These are phyloP conservation scores for Arge pagana DNA, from an alignment of 2,888 invertebrate genomes.

Conservation along the genomic window DNA sequence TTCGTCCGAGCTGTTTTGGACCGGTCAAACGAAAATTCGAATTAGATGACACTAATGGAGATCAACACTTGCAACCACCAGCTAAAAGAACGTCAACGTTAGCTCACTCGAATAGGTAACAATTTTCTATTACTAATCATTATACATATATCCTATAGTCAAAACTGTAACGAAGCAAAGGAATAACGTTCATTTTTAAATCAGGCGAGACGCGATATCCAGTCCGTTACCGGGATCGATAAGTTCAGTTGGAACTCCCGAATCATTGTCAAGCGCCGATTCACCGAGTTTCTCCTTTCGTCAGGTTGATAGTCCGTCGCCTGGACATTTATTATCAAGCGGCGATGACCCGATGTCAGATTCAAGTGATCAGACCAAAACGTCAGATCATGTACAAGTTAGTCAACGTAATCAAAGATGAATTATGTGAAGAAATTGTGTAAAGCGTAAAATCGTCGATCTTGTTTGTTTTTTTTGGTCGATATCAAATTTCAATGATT, in stretches of 20 bases:
- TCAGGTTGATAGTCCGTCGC: constrained; percentile 63
- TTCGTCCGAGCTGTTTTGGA: constrained; percentile 65
- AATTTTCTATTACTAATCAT: too few species aligned
- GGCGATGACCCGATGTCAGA: constrained; percentile 56
- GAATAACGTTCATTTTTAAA: constrained; percentile 9
- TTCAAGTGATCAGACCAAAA: constrained; percentile 40
- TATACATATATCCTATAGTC: too few species aligned
- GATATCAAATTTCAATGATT: constrained; percentile 18
- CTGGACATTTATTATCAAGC: constrained; percentile 54
- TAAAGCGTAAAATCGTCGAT: not conserved
- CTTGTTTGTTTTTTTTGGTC: not conserved
- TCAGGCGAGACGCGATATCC: constrained; percentile 50
- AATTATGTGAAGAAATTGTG: constrained; percentile 27
- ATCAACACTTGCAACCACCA: constrained; percentile 52
- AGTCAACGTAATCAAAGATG: constrained; percentile 48
- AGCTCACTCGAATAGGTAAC: constrained; percentile 52
- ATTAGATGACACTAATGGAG: constrained; percentile 61
- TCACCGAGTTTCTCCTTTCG: constrained; percentile 65
- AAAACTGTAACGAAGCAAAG: too few species aligned
- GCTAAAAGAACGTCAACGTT: constrained; percentile 53
- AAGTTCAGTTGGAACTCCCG: constrained; percentile 66
- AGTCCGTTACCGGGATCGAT: constrained; percentile 62
- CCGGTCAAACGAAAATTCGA: constrained; percentile 69
- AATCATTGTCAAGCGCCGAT: constrained; percentile 66
- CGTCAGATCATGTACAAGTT: constrained; percentile 37